phyloP scores from a whole-genome alignment of 2,113 vertebrate species.

The Hemicordylus capensis region DNA sequence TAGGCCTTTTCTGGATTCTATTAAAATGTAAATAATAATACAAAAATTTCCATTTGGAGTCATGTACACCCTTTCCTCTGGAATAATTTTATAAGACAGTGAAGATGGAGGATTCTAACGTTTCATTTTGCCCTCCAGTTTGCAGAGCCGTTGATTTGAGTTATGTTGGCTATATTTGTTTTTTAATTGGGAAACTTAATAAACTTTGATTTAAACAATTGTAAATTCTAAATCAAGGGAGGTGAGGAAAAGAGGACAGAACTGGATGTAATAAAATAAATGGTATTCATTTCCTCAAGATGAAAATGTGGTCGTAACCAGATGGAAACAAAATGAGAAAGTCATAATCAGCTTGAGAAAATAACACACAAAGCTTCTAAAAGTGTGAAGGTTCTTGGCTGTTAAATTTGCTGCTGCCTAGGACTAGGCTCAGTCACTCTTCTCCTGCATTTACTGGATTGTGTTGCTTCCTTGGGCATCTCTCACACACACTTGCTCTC shows the following conservation, averaged over 20 bases:
- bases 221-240: neutral
- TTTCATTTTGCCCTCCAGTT: neutral
- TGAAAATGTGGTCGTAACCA: neutral
- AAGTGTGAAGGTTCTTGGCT: neutral
- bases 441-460: too few relatives aligned
- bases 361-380: neutral
- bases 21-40: neutral
- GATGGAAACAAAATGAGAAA: neutral
- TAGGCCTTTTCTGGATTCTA: neutral
- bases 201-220: too few relatives aligned
- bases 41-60: neutral
- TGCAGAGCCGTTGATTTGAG: neutral
- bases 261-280: neutral
- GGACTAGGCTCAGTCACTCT: too few relatives aligned
- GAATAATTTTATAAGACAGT: neutral
- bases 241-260: neutral
- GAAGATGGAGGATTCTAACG: neutral
- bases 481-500: too few relatives aligned
- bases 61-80: neutral
- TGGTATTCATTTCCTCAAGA: too few relatives aligned
- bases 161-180: neutral
- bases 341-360: neutral
- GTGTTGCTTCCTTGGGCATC: too few relatives aligned
- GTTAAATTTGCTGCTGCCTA: neutral
- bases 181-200: neutral